Percentiles rank a stretch among this genome's conserved stretches.
Conservation (phyloP, 1,140 invertebrate genomes). For the Plutomurus gul region DNA sequence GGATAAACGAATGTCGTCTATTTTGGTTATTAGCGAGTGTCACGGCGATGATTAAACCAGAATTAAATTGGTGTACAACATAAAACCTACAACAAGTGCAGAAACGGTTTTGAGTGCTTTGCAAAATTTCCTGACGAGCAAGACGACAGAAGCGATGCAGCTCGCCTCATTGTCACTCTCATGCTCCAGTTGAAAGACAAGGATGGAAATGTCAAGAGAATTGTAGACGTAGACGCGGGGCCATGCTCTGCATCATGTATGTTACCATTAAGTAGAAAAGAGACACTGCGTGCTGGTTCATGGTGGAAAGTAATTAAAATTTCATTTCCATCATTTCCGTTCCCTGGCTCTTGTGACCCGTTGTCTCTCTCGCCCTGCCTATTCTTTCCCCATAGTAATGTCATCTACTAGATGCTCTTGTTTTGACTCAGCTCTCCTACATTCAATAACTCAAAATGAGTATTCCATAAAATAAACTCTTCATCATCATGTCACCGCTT, state of each 20-base stretch:
- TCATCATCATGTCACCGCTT: neutral
- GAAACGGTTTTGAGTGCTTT: neutral
- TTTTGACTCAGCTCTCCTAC: too few species aligned
- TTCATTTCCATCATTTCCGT: slow-evolving; percentile 13
- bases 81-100: slow-evolving; percentile 14
- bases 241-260: neutral
- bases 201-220: neutral
- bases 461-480: neutral
- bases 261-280: neutral
- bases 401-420: too few species aligned
- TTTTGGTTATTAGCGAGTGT: neutral
- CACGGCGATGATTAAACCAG: slow-evolving; percentile 18
- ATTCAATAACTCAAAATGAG: slow-evolving; percentile 2
- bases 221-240: neutral
- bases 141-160: too few species aligned
- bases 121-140: neutral
- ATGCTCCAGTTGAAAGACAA: neutral
- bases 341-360: slow-evolving; percentile 8
- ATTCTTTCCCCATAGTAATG: too few species aligned
- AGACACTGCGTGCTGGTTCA: neutral
- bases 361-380: too few species aligned
- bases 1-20: neutral
- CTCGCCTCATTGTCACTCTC: neutral
- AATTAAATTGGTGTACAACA: slow-evolving; percentile 4
- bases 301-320: slow-evolving; percentile 27